Conservation (phyloP, 1,140 invertebrate species). For the Argopecten irradians region DNA sequence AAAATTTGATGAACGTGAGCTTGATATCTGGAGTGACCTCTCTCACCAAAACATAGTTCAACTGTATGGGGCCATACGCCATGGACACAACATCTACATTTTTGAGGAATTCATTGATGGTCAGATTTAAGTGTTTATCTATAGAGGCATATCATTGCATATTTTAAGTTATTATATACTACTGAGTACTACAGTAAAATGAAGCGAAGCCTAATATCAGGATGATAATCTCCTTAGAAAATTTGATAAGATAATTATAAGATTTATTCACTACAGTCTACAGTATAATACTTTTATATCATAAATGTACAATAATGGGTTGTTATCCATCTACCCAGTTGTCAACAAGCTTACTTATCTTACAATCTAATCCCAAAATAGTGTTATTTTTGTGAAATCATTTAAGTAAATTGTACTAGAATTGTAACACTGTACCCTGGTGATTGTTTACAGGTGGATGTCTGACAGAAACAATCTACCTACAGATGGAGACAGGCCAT, state of each 20-base stretch:
- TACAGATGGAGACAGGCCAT: conserved; percentile 57
- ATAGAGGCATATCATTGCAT: neutral
- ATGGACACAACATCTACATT: conserved; percentile 68
- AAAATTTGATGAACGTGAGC: conserved; percentile 65
- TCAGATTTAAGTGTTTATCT: conserved; percentile 32
- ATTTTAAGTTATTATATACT: neutral
- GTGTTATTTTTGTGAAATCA: neutral
- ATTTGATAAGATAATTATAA: no score
- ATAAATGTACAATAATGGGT: no score
- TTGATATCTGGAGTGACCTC: conserved; percentile 68
- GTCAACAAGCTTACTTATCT: neutral
- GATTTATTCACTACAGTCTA: no score
- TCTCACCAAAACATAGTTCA: conserved; percentile 63
- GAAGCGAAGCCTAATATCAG: neutral
- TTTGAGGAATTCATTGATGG: conserved; percentile 71
- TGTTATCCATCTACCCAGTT: no score
- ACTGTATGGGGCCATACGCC: conserved; percentile 68
- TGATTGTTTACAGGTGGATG: conserved; percentile 64
- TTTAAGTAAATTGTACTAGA: neutral
- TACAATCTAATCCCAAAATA: neutral
- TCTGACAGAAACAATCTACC: conserved; percentile 65
- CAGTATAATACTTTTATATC: no score
- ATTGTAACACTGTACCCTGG: neutral
- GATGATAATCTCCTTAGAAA: neutral
- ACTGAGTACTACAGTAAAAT: neutral